Evolutionary conservation across 2,113 vertebrate species (phyloP).

Genomic region (Myodes glareolus): DNA sequence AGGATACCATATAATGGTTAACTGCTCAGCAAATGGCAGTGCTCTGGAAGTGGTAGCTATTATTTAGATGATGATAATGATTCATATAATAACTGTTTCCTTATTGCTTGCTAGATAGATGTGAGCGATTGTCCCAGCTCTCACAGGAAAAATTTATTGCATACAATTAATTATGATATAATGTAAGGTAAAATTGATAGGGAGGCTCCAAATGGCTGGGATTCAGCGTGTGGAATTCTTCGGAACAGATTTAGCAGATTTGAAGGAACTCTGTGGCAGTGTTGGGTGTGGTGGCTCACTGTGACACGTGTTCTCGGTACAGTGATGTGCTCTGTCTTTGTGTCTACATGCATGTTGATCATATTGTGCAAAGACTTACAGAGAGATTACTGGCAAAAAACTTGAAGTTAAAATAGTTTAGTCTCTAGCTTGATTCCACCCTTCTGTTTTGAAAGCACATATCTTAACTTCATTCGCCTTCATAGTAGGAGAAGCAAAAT

Average conservation of each 20-base stretch:
- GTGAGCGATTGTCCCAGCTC: not conserved
- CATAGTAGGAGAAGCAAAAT: not conserved
- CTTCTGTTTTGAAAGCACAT: not conserved
- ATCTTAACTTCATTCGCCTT: not conserved
- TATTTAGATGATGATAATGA: slow-evolving; percentile 9
- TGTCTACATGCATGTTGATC: not conserved
- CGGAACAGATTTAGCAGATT: not conserved
- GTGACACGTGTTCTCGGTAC: not conserved
- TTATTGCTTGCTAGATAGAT: not conserved
- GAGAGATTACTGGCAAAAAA: not conserved
- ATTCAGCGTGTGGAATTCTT: not conserved
- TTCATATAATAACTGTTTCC: not conserved
- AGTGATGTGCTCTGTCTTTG: not conserved
- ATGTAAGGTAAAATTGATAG: not conserved
- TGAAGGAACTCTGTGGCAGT: not conserved
- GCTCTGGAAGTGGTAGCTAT: slow-evolving; percentile 35
- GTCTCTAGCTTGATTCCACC: not conserved
- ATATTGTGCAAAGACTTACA: not conserved
- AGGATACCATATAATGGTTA: not conserved
- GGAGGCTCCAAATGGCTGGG: not conserved
- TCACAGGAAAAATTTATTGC: not conserved
- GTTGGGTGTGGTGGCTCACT: not conserved
- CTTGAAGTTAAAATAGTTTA: not conserved
- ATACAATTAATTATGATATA: not conserved
- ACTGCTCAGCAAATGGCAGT: not conserved